phyloP scores from a whole-genome alignment of 2,113 vertebrate genomes.

The Elgaria multicarinata region DNA sequence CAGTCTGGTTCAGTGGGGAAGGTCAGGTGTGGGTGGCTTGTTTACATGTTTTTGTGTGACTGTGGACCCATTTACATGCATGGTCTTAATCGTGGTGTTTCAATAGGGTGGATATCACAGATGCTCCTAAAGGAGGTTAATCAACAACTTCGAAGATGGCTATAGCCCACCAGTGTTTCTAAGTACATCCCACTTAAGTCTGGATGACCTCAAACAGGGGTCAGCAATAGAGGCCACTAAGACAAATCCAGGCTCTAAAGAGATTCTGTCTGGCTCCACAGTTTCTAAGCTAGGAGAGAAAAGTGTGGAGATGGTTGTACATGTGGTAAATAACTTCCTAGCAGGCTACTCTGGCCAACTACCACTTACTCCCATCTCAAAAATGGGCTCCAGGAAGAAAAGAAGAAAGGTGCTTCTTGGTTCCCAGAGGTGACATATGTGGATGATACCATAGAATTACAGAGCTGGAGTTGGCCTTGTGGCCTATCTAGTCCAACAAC shows the following conservation, averaged over 20 bases:
- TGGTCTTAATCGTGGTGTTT: neutral
- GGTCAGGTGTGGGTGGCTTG: neutral
- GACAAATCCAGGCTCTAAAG: neutral
- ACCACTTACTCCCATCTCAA: neutral
- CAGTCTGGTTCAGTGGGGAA: neutral
- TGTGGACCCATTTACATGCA: neutral
- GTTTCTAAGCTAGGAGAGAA: neutral
- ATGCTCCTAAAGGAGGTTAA: neutral
- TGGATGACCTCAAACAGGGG: neutral
- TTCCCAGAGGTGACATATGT: too few relatives aligned
- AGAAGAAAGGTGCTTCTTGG: neutral
- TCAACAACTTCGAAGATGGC: neutral
- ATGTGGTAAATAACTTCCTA: neutral
- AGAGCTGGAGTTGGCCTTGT: too few relatives aligned
- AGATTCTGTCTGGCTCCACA: neutral
- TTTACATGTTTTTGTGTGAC: neutral
- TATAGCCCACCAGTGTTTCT: neutral
- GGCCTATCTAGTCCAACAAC: neutral
- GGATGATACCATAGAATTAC: too few relatives aligned
- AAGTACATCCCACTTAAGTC: neutral
- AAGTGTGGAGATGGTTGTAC: neutral
- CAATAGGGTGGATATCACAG: neutral
- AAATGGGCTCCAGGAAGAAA: neutral
- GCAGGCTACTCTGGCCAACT: neutral
- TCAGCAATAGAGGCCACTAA: neutral